A percentile compares a stretch with the other conserved stretches of the same genome.
These are phyloP conservation scores for Formica exsecta DNA, from an alignment of 1,140 invertebrate genomes.

Conservation along the genomic window DNA sequence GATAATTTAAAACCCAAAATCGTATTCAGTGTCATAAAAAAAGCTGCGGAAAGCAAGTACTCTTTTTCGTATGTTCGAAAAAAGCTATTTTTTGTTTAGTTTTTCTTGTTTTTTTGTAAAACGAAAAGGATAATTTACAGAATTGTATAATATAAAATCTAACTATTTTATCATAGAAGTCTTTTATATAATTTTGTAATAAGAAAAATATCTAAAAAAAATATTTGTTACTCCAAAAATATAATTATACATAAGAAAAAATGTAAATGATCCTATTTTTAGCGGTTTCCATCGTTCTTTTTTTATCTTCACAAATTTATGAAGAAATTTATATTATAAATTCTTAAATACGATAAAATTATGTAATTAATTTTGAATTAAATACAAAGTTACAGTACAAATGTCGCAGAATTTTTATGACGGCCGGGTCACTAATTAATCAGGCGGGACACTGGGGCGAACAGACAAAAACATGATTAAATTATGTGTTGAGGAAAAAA, in stretches of 20 bases:
- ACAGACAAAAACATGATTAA: constrained; percentile 26
- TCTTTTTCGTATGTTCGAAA: no score
- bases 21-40: no score
- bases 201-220: neutral
- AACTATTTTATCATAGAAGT: neutral
- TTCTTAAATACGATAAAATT: neutral
- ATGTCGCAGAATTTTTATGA: constrained; percentile 30
- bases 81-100: neutral
- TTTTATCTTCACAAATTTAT: neutral
- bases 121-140: neutral
- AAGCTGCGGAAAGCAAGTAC: no score
- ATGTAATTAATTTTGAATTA: neutral
- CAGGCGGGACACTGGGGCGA: neutral
- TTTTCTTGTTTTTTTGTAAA: neutral
- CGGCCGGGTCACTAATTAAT: constrained; percentile 19
- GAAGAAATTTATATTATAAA: neutral
- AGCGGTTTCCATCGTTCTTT: neutral
- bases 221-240: neutral
- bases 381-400: neutral
- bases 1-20: no score
- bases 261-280: neutral
- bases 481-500: constrained; percentile 25
- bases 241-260: neutral
- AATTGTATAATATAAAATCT: neutral
- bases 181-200: no score